Base-by-base conservation (phyloP, 1,140 invertebrate genomes). In the Aphidius gifuensis region DNA sequence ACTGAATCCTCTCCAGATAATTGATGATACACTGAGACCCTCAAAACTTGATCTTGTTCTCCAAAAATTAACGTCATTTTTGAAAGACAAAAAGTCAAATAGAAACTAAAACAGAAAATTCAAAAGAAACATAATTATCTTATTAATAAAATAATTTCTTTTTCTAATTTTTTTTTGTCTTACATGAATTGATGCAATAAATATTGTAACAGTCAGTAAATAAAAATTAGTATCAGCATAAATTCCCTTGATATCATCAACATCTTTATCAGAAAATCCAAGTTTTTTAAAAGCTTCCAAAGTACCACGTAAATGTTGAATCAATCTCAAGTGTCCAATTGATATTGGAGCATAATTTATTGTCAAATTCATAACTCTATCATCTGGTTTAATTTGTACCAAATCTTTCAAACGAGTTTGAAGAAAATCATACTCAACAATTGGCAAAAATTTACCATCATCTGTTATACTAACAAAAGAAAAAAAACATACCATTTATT, bases 1-100 rank as follows among this genome's bases (percentile, higher is more conserved):
- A 60, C 94, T 97, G 71, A 98, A 92, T 40, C 91, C 91, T 56
- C 95, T 84, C 96, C 97, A 99, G 7, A 97, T 68, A 5, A 98
- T 88, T 5, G 93, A 94, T 61, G 92, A 85, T 8, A 87, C 85
- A 6, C 96, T 98, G 4, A 99, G 75, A 2, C 97, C 97, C 42
- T 89, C 92, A 78, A 97, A 90, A 1, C 88, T 90, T 44, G 86
- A 87, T 69, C 92, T 88, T 9, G 86, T 85, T 61, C 88, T 86
- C 97, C 97, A 99, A 77, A 98, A 99, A 66, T 85, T 88, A 5
- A 99, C 92, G 70, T 99, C 97, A 80, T 97, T 98, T 85, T 98
- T 99, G 71, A 99, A 98, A 3, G 97, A 94, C 51, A 99, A 80
- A 71, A 98, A 94, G 75, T 99, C 97, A 75, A 99, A 96, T 8